Evolutionary conservation across 2,113 vertebrate genomes (phyloP).

Genomic region (Thermophis baileyi): DNA sequence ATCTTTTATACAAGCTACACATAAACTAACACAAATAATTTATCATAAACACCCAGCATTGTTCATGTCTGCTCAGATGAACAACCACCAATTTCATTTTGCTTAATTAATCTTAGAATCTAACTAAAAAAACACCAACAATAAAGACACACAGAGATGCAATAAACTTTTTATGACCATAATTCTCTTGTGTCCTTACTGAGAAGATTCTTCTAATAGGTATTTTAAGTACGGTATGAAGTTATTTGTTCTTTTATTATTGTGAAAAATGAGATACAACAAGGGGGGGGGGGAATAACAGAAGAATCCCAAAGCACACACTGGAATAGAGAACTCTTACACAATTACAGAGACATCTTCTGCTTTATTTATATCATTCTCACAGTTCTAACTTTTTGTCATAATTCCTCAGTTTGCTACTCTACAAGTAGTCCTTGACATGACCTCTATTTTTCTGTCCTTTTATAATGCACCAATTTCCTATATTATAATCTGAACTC

Average conservation of each 20-base stretch:
- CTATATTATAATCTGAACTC: not conserved
- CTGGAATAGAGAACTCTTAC: not conserved
- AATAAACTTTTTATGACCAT: not conserved
- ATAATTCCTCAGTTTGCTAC: not conserved
- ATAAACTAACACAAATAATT: not conserved
- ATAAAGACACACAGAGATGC: not conserved
- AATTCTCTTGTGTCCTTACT: not conserved
- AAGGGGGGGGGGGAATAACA: not conserved
- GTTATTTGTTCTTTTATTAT: not conserved
- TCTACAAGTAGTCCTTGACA: not conserved
- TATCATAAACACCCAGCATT: not conserved
- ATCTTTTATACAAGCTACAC: not conserved
- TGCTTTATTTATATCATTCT: not conserved
- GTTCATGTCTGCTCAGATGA: not conserved
- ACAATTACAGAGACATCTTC: not conserved
- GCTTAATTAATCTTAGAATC: not conserved
- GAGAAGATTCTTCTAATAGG: not conserved
- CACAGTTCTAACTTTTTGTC: not conserved
- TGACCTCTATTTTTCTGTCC: not conserved
- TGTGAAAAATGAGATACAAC: not conserved
- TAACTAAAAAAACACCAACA: not conserved
- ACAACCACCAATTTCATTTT: not conserved
- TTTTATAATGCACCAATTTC: not conserved
- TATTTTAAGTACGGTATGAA: not conserved
- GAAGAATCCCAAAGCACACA: not conserved